These are phyloP conservation scores for Odontocerum albicorne DNA, from an alignment of 2,888 invertebrate genomes.

Conservation along the genomic window DNA sequence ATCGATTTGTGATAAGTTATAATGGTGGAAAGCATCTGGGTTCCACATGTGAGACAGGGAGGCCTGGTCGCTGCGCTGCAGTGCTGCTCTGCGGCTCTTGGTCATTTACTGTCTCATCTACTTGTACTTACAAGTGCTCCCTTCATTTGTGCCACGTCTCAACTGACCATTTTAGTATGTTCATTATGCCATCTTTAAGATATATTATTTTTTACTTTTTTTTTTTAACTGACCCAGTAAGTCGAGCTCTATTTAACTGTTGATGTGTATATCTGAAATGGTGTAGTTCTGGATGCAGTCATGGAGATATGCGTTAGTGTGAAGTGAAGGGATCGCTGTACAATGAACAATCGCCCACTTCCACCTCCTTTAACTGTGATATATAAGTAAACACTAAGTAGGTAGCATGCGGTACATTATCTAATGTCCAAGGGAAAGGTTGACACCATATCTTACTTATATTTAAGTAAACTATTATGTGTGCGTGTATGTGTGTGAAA, in stretches of 20 bases:
- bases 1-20: slow-evolving; percentile 46
- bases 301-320: neutral
- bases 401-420: slow-evolving; percentile 61
- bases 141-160: neutral
- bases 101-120: slow-evolving; percentile 50
- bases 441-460: slow-evolving; percentile 63
- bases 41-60: slow-evolving; percentile 19
- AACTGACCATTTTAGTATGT: too few species aligned
- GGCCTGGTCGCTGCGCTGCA: slow-evolving; percentile 44
- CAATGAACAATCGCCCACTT: slow-evolving; percentile 56
- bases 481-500: slow-evolving; percentile 45
- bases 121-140: slow-evolving; percentile 43
- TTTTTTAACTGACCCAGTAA: too few species aligned
- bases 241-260: too few species aligned
- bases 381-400: slow-evolving; percentile 57
- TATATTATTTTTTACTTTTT: too few species aligned
- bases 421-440: slow-evolving; percentile 61
- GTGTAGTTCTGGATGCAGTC: neutral
- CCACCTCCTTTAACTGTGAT: slow-evolving; percentile 62
- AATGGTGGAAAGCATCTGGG: slow-evolving; percentile 24
- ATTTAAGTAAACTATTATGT: slow-evolving; percentile 44
- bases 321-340: neutral
- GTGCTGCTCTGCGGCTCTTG: slow-evolving; percentile 43
- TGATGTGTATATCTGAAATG: too few species aligned
- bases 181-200: too few species aligned